Evolutionary conservation across 2,888 invertebrate species (phyloP).

Genomic region (Hybos culiciformis): DNA sequence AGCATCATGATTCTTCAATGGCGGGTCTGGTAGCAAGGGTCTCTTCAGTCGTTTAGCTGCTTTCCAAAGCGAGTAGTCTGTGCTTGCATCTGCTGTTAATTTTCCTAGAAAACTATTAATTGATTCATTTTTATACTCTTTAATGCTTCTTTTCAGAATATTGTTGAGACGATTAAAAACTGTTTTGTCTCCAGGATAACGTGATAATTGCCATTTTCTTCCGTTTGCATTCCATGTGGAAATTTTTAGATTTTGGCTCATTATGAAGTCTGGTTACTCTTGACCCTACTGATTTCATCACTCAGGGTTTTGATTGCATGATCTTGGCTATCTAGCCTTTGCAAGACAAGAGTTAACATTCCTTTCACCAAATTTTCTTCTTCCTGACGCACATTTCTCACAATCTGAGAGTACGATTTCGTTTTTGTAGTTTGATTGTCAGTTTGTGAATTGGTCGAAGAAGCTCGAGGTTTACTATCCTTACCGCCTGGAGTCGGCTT

Average conservation of each 20-base stretch:
- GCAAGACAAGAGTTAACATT: background rate
- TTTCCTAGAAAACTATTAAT: background rate
- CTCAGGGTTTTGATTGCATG: background rate
- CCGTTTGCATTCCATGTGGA: conserved; percentile 6
- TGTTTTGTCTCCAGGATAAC: background rate
- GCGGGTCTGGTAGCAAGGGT: background rate
- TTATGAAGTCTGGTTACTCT: background rate
- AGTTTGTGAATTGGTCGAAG: no score
- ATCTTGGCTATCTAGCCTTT: background rate
- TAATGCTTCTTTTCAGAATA: background rate
- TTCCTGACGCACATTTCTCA: background rate
- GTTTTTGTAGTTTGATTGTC: no score
- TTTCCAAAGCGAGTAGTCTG: background rate
- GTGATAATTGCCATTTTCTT: background rate
- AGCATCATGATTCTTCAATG: conserved; percentile 1
- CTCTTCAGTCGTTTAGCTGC: background rate
- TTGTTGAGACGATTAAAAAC: background rate
- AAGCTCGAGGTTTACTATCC: no score
- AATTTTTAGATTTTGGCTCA: conserved; percentile 7
- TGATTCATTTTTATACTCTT: background rate
- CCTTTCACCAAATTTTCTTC: background rate
- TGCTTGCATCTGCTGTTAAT: background rate
- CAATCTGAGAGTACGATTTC: background rate
- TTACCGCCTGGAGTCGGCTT: no score
- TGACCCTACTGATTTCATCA: background rate